Conservation (phyloP, 1,140 invertebrate species). For the Holcopasites calliopsidis region DNA sequence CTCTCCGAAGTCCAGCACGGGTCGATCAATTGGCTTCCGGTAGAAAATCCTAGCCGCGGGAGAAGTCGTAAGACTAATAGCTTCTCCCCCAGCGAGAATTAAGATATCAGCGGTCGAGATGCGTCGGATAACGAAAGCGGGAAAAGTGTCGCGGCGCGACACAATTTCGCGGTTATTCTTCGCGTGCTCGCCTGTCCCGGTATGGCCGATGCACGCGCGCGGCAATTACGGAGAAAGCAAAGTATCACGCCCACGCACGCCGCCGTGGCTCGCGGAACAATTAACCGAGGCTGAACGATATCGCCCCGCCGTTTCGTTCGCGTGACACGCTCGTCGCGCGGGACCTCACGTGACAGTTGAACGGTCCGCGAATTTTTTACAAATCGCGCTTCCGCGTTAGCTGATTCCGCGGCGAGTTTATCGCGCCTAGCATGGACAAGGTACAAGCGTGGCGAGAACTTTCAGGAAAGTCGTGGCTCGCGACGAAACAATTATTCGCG, state of each 20-base stretch:
- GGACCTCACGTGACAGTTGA: slow-evolving; percentile 41
- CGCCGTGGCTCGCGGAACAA: slow-evolving; percentile 34
- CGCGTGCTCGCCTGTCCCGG: slow-evolving; percentile 23
- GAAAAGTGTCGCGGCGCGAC: slow-evolving; percentile 37
- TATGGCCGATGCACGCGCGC: not conserved
- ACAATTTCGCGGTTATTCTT: slow-evolving; percentile 46
- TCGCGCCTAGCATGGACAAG: not conserved
- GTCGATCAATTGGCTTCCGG: too few species aligned
- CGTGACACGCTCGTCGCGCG: slow-evolving; percentile 43
- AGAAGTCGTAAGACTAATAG: not conserved
- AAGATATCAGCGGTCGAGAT: slow-evolving; percentile 6
- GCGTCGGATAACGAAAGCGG: slow-evolving; percentile 13
- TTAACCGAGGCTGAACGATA: slow-evolving; percentile 46
- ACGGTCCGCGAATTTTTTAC: slow-evolving; percentile 34
- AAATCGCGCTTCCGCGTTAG: slow-evolving; percentile 46
- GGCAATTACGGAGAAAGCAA: slow-evolving; percentile 23
- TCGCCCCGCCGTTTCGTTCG: slow-evolving; percentile 54
- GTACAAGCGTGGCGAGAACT: slow-evolving; percentile 22
- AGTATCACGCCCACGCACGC: slow-evolving; percentile 28
- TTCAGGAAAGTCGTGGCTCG: too few species aligned
- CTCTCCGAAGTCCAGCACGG: slow-evolving; percentile 3
- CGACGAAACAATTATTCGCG: too few species aligned
- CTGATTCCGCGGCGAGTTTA: not conserved
- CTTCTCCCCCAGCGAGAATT: not conserved
- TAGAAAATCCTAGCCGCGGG: too few species aligned